Base-by-base conservation (phyloP, 2,113 vertebrate genomes). In the Dermatemys mawii region DNA sequence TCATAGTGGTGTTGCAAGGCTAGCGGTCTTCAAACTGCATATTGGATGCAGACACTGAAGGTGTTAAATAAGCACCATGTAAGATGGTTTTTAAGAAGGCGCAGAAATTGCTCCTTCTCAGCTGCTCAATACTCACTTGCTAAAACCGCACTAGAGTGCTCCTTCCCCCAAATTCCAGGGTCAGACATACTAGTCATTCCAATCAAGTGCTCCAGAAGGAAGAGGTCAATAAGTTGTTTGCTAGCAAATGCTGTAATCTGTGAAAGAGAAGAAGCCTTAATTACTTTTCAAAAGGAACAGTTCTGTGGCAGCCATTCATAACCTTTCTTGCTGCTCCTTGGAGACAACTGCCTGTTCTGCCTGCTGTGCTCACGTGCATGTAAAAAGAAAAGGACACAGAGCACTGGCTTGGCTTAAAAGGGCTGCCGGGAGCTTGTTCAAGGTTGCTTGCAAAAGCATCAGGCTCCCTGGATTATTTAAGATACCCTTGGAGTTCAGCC, bases 161-260 rank as follows among this genome's bases (percentile, higher is more conserved):
- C 92, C 70, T 94, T 92, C 93, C 67, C 81, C 92, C 81, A 95
- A 87, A 92, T 89, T 48, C 84, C 48, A 55, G 41, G 46, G 75
- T 89, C 78, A 41, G 91, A 46, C 60, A 88, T 96, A 92, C 95
- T 93, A 87, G 97, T 95, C 83, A 92, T 78, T 78, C 79, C 78
- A 70, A 95, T 75, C 87, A 90, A 94, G 44, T 81, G 46, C 84
- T 97, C 91, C 92, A 95, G 75, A 81, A 92, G 79, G 90, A 95
- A 93, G 41, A 81, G 63, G 88, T 93, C 91, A 90, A 76, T 83
- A 78, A 95, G 81, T 76, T 95, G 79, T 86, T 96, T 95, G 88
- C 93, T n/a, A 55, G 96, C 85, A 93, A 91, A 91, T 63, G 79
- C 24, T 54, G 67, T 81, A 90, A 95, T 91, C 92, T 94, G 80